Conservation (phyloP, 2,888 invertebrate genomes). For the Pecten maximus region DNA sequence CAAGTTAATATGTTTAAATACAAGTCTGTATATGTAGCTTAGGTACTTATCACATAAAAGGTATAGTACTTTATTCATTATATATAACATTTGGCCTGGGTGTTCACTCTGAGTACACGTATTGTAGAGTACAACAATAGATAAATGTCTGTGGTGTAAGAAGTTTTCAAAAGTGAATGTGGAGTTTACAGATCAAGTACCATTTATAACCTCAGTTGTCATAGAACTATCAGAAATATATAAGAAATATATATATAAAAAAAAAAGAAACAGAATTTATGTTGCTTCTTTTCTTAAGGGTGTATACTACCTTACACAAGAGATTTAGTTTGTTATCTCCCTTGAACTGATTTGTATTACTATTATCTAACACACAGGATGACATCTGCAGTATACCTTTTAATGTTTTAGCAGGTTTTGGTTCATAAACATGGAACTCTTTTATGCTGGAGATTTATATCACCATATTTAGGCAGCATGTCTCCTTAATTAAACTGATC, state of each 20-base stretch:
- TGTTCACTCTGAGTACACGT: not conserved
- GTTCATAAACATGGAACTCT: not conserved
- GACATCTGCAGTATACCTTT: too few species aligned
- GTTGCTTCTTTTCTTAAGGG: not conserved
- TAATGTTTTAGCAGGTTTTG: too few species aligned
- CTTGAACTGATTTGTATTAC: not conserved
- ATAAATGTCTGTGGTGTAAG: too few species aligned
- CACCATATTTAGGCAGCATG: not conserved
- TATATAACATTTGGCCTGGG: not conserved
- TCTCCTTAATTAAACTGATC: not conserved
- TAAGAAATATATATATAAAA: not conserved
- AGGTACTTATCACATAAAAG: not conserved
- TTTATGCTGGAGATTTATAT: not conserved
- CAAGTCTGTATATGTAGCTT: not conserved
- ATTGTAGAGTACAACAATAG: not conserved
- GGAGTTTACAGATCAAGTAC: too few species aligned
- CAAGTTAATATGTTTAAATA: not conserved
- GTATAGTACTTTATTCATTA: not conserved
- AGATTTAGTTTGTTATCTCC: slow-evolving; percentile 1
- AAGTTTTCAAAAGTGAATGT: too few species aligned
- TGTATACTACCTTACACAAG: not conserved
- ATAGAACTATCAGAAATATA: too few species aligned
- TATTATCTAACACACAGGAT: too few species aligned
- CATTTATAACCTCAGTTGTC: too few species aligned
- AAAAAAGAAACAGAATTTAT: not conserved